Percentiles rank a stretch among this genome's conserved stretches.
phyloP scores from a whole-genome alignment of 2,113 vertebrate species.

The Percina caprodes region DNA sequence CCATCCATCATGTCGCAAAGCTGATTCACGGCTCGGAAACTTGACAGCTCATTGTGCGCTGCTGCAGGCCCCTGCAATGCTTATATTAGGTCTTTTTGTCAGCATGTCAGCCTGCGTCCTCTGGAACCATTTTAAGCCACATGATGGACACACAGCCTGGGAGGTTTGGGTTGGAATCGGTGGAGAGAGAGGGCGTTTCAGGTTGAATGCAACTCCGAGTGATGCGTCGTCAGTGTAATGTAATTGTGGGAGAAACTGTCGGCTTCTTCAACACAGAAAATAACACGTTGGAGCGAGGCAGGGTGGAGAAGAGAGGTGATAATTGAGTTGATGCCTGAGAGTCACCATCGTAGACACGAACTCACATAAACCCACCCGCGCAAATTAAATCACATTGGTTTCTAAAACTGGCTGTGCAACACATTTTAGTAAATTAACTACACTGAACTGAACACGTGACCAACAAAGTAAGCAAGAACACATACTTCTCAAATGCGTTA shows the following conservation, averaged over 20 bases:
- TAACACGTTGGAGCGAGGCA: slow-evolving; percentile 15
- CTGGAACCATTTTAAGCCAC: slow-evolving; percentile 17
- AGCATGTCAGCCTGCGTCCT: slow-evolving; percentile 14
- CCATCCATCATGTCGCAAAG: slow-evolving; percentile 35
- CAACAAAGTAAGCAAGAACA: background rate
- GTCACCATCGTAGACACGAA: background rate
- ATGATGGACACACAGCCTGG: slow-evolving; percentile 17
- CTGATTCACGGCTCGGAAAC: slow-evolving; percentile 26
- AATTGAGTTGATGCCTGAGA: slow-evolving; percentile 14
- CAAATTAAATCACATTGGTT: background rate
- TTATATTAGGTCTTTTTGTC: background rate
- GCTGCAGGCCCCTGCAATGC: background rate
- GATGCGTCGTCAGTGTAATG: background rate
- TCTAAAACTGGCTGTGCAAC: background rate
- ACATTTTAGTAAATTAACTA: background rate
- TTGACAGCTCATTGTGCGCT: slow-evolving; percentile 32
- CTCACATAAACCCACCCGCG: background rate
- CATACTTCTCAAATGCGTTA: background rate
- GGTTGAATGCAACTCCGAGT: slow-evolving; percentile 12
- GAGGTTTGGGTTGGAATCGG: slow-evolving; percentile 18
- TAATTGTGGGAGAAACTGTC: background rate
- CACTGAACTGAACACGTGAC: background rate
- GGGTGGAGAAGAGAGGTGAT: slow-evolving; percentile 28
- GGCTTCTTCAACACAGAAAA: background rate
- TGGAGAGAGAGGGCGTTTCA: background rate